These are phyloP conservation scores for Acronicta aceris DNA, from an alignment of 2,888 invertebrate genomes.

Conservation along the genomic window DNA sequence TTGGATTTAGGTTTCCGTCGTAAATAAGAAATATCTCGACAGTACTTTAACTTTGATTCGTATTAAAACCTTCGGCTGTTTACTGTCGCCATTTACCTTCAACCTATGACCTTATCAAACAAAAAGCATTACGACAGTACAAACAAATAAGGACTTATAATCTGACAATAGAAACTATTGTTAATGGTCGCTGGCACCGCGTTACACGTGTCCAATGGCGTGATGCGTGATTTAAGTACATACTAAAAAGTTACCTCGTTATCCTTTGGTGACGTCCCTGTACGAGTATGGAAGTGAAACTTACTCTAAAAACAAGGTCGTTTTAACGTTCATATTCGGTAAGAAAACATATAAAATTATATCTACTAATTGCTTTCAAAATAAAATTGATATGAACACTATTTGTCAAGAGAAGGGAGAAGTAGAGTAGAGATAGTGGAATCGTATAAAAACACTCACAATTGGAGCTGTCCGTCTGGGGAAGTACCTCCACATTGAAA, in stretches of 20 bases:
- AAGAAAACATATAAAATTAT: too few species aligned
- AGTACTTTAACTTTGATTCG: not conserved
- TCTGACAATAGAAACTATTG: slow-evolving; percentile 19
- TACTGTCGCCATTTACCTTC: slow-evolving; percentile 1
- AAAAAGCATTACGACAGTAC: slow-evolving; percentile 10
- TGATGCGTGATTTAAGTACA: slow-evolving; percentile 29
- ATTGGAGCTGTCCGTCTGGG: too few species aligned
- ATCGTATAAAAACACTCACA: too few species aligned
- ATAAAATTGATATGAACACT: too few species aligned
- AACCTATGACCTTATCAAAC: slow-evolving; percentile 10
- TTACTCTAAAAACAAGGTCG: not conserved
- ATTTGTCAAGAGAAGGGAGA: too few species aligned
- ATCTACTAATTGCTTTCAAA: too few species aligned
- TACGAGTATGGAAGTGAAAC: not conserved
- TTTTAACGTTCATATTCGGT: too few species aligned
- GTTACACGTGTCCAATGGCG: slow-evolving; percentile 16
- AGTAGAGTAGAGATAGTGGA: too few species aligned
- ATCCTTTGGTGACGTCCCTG: not conserved
- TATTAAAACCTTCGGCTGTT: not conserved
- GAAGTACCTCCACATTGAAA: too few species aligned
- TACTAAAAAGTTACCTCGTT: slow-evolving; percentile 2
- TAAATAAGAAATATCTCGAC: not conserved
- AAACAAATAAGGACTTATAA: slow-evolving; percentile 10
- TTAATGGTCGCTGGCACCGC: slow-evolving; percentile 13
- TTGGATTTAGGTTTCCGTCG: slow-evolving; percentile 1